A percentile compares a stretch with the other conserved stretches of the same genome.
These are phyloP conservation scores for Uria aalge DNA, from an alignment of 2,113 vertebrate species.

Conservation along the genomic window DNA sequence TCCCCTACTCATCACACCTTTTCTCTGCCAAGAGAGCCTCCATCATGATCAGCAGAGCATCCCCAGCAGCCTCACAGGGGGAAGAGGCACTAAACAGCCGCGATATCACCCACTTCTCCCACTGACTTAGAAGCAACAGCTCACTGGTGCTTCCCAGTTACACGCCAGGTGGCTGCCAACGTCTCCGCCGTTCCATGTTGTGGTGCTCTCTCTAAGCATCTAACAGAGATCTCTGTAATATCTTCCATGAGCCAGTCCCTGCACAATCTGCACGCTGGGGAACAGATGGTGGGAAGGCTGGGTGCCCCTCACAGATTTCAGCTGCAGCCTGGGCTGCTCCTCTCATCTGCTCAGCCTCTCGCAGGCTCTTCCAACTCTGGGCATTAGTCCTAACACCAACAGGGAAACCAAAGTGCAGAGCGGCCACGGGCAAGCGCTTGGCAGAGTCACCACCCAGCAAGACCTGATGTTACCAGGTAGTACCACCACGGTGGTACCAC, in stretches of 20 bases:
- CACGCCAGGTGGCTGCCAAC: accelerated
- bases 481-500: not conserved
- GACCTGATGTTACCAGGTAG: not conserved
- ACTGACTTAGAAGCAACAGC: accelerated
- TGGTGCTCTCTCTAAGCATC: not conserved
- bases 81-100: not conserved
- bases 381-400: not conserved
- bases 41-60: not conserved
- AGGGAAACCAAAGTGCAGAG: not conserved
- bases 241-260: not conserved
- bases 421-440: not conserved
- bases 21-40: not conserved
- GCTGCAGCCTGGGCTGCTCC: not conserved
- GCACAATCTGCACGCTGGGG: not conserved
- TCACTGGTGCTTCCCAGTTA: not conserved
- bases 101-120: not conserved
- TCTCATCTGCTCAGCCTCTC: not conserved
- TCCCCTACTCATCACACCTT: not conserved
- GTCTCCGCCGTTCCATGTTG: accelerated
- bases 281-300: not conserved
- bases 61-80: not conserved
- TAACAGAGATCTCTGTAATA: not conserved
- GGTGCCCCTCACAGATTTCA: not conserved
- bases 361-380: not conserved
- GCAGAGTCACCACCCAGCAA: not conserved